Percentiles rank a stretch among this genome's conserved stretches.
Conservation (phyloP, 2,113 vertebrate genomes). For the Clarias magur region DNA sequence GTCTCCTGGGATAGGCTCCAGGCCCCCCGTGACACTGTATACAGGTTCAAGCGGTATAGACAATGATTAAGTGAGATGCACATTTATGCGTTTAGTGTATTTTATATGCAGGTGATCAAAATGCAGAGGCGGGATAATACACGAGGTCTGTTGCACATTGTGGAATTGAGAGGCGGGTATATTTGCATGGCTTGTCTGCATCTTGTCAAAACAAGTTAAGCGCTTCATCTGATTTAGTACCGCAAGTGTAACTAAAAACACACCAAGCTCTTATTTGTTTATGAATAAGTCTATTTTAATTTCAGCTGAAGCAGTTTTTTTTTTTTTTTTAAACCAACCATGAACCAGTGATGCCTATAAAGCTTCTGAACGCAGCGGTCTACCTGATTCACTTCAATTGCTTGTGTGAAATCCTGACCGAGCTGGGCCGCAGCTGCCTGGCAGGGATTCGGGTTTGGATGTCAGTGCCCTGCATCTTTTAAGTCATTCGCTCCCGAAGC, state of each 20-base stretch:
- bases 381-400: conserved; percentile 29
- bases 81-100: conserved; percentile 1
- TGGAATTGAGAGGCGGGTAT: conserved; percentile 22
- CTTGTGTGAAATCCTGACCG: conserved; percentile 12
- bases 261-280: background rate
- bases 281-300: background rate
- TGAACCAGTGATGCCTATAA: conserved; percentile 18
- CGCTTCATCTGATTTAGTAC: conserved; percentile 35
- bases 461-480: conserved; percentile 30
- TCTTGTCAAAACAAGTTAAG: conserved; percentile 42
- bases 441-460: conserved; percentile 20
- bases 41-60: too few species aligned
- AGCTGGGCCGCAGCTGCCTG: conserved; percentile 21
- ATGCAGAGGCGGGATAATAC: conserved; percentile 40
- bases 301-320: background rate
- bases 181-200: conserved; percentile 48
- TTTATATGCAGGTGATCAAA: conserved; percentile 43
- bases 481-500: conserved; percentile 19
- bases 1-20: too few species aligned
- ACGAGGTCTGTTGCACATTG: conserved; percentile 33
- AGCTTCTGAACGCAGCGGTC: conserved; percentile 3
- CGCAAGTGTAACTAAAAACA: conserved; percentile 43
- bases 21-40: too few species aligned
- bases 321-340: background rate
- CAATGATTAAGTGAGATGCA: too few species aligned